Percentiles rank a stretch among this genome's conserved stretches.
phyloP scores from a whole-genome alignment of 2,888 invertebrate species.

The Euplexia lucipara region DNA sequence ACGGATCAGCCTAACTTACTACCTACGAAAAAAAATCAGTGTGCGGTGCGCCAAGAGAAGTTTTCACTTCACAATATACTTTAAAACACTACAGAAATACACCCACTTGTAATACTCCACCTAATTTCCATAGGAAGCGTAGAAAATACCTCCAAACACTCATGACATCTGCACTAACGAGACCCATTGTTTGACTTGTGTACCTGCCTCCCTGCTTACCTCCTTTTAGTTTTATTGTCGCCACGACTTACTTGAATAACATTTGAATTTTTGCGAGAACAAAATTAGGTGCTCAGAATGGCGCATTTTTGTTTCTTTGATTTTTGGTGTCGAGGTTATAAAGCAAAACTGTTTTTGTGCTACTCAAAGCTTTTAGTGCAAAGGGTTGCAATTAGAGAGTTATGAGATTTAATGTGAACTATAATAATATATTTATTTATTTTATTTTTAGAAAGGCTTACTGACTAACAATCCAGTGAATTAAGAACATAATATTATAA shows the following conservation, averaged over 20 bases:
- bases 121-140: constrained; percentile 56
- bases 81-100: neutral
- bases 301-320: constrained; percentile 13
- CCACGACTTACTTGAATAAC: constrained; percentile 37
- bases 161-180: constrained; percentile 54
- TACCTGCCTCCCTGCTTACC: constrained; percentile 45
- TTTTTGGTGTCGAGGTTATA: constrained; percentile 1
- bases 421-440: too few species aligned
- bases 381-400: neutral
- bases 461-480: too few species aligned
- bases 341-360: neutral
- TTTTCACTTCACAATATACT: constrained; percentile 6
- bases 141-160: constrained; percentile 54
- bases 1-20: too few species aligned
- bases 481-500: too few species aligned
- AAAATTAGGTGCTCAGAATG: constrained; percentile 17
- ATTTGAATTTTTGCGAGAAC: constrained; percentile 39
- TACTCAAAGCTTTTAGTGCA: rapidly evolving
- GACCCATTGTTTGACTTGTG: constrained; percentile 56
- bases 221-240: constrained; percentile 34
- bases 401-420: too few species aligned
- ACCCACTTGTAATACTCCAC: neutral
- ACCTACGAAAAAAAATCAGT: too few species aligned
- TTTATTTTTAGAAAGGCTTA: too few species aligned
- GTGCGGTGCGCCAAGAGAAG: too few species aligned